Evolutionary conservation across 1,140 invertebrate genomes (phyloP), one percentile per base, ranked within the genome.

Genomic region (Halesus radiatus): DNA sequence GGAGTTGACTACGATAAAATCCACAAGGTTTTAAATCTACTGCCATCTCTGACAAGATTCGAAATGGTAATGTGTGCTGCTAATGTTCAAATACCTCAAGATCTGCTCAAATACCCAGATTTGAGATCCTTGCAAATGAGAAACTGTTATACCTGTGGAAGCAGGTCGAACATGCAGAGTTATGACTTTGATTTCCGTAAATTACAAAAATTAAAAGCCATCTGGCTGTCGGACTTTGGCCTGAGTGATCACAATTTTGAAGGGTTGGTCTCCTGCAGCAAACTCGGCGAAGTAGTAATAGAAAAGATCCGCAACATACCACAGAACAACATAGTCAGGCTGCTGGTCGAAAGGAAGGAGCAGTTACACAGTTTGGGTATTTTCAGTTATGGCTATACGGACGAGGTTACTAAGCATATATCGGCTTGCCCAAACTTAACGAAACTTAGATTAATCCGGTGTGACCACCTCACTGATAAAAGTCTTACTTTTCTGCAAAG

Each of bases 191-290:
- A 85, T 53, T 89, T 86, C 83, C 83, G 87, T 78, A 73, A 86
- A 16, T 87, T 88, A 58, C 85, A 86, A 80, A 64, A 86, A 16
- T 76, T 90, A 29, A 86, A 86, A 60, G 86, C 85, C 64, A 82
- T 90, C 62, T 80, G 84, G 62, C 84, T 90, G 26, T 87, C 88
- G 16, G 88, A 89, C 82, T 90, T 90, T 85, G 88, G 89, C 23
- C 83, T 90, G 2, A 85, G 82, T 58, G 32, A 84, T 62, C 37
- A 16, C 13, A 90, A 89, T 80, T 87, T 88, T 83, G 74, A 87
- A 50, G 83, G 74, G 50, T 84, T 90, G 64, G 73, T 90, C 66
- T 58, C 83, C 10, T 89, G 88, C 83, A 81, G 83, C 20, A 78
- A 88, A 79, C 82, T 89, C 18, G 85, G 73, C 76, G 84, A 89